Evolutionary conservation across 2,888 invertebrate genomes (phyloP).

Genomic region (Homarus gammarus): DNA sequence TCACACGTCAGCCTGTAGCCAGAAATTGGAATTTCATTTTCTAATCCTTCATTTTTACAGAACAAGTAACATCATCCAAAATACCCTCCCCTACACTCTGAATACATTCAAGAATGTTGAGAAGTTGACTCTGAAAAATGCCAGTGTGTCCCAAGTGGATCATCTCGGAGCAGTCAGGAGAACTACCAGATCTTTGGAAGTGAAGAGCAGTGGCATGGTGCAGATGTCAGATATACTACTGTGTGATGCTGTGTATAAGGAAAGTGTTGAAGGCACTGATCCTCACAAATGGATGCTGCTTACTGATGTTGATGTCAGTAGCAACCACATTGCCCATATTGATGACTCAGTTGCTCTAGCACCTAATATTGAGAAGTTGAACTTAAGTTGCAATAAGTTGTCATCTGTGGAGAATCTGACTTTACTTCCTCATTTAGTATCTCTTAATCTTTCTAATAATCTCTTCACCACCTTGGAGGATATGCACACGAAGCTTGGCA

Average conservation of each 20-base stretch:
- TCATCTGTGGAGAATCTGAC: slow-evolving; percentile 87
- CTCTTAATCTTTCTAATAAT: slow-evolving; percentile 90
- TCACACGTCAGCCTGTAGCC: no score
- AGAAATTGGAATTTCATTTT: no score
- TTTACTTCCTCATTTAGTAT: slow-evolving; percentile 87
- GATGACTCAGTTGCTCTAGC: slow-evolving; percentile 90
- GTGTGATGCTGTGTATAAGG: slow-evolving; percentile 68
- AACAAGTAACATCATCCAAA: slow-evolving; percentile 91
- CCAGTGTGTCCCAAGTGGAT: slow-evolving; percentile 83
- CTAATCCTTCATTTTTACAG: slow-evolving; percentile 78
- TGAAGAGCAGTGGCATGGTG: slow-evolving; percentile 80
- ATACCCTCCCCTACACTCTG: slow-evolving; percentile 89
- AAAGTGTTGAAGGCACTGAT: slow-evolving; percentile 69
- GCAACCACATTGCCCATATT: slow-evolving; percentile 82
- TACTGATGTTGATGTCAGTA: slow-evolving; percentile 79
- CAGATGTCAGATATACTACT: slow-evolving; percentile 72
- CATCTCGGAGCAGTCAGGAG: slow-evolving; percentile 84
- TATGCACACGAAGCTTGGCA: slow-evolving; percentile 92
- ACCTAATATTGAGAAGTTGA: slow-evolving; percentile 85
- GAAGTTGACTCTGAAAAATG: slow-evolving; percentile 84
- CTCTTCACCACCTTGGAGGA: slow-evolving; percentile 86
- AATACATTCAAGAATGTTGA: slow-evolving; percentile 89
- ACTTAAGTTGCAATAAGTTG: slow-evolving; percentile 89
- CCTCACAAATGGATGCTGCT: slow-evolving; percentile 80
- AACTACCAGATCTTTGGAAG: slow-evolving; percentile 84